Conservation (phyloP, 1,140 invertebrate species). For the Pseudomyrmex sp. region DNA sequence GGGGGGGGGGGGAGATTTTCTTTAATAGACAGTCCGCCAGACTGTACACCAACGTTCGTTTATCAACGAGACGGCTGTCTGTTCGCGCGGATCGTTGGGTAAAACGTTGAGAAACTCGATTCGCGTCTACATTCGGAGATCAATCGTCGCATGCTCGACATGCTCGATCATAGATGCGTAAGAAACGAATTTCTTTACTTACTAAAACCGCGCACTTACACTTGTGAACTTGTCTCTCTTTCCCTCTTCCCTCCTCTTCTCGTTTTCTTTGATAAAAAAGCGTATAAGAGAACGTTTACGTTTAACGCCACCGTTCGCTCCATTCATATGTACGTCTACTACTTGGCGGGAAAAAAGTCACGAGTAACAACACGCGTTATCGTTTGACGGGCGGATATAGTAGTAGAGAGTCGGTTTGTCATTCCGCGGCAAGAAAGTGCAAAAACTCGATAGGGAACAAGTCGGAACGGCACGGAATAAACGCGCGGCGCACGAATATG, state of each 20-base stretch:
- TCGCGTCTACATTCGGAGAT: not conserved
- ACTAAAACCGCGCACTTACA: too few species aligned
- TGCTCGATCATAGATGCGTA: not conserved
- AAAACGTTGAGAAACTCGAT: slow-evolving; percentile 7
- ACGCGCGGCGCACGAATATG: not conserved
- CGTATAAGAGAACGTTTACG: not conserved
- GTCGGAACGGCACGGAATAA: slow-evolving; percentile 22
- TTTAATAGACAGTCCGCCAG: slow-evolving; percentile 6
- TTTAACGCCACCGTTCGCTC: slow-evolving; percentile 18
- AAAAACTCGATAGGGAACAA: slow-evolving; percentile 62
- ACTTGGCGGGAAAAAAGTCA: slow-evolving; percentile 16
- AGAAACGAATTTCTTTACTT: not conserved
- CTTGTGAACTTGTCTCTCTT: not conserved
- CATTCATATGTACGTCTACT: slow-evolving; percentile 49
- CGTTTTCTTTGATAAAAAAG: too few species aligned
- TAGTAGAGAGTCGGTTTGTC: slow-evolving; percentile 39
- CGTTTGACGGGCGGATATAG: slow-evolving; percentile 55
- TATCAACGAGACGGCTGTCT: slow-evolving; percentile 24
- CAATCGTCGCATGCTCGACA: not conserved
- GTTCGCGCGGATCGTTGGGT: not conserved
- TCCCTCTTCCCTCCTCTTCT: too few species aligned
- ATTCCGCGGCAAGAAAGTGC: slow-evolving; percentile 56
- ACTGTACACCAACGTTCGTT: slow-evolving; percentile 33
- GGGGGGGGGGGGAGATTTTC: too few species aligned
- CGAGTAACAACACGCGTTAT: slow-evolving; percentile 25